These are phyloP conservation scores for Sebastes itinus DNA, from an alignment of 2,797 vertebrate species.

Conservation along the genomic window DNA sequence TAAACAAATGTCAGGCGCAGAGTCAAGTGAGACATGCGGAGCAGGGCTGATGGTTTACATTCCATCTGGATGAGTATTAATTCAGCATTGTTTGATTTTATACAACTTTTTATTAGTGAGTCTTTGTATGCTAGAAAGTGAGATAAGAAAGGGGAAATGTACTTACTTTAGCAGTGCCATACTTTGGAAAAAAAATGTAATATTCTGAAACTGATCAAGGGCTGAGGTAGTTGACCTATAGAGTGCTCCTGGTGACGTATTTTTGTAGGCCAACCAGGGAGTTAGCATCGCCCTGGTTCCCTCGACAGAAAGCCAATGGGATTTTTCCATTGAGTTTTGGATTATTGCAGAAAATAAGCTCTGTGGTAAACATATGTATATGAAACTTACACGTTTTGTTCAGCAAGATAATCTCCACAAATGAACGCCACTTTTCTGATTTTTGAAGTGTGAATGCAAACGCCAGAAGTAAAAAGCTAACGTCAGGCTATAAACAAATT, in stretches of 20 bases:
- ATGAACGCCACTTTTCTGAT: no score
- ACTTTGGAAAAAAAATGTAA: no score
- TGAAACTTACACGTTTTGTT: no score
- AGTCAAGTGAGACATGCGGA: not conserved
- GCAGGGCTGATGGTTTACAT: not conserved
- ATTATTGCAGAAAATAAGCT: no score
- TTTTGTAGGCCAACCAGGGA: no score
- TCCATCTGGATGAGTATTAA: not conserved
- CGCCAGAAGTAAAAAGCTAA: no score
- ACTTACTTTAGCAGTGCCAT: not conserved
- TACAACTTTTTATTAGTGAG: not conserved
- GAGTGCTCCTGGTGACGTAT: no score
- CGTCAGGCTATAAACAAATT: no score
- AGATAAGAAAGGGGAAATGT: not conserved
- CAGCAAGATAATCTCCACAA: no score
- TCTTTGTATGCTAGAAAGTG: not conserved
- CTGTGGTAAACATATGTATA: fast-evolving
- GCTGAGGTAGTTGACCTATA: not conserved
- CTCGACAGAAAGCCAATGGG: no score
- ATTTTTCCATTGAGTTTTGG: no score
- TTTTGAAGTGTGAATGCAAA: fast-evolving
- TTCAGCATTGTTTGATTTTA: not conserved
- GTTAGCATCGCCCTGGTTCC: no score
- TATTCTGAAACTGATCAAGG: not conserved
- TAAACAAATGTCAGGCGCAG: not conserved